These are phyloP conservation scores for Eupithecia inturbata DNA, from an alignment of 2,888 invertebrate genomes.

Conservation along the genomic window DNA sequence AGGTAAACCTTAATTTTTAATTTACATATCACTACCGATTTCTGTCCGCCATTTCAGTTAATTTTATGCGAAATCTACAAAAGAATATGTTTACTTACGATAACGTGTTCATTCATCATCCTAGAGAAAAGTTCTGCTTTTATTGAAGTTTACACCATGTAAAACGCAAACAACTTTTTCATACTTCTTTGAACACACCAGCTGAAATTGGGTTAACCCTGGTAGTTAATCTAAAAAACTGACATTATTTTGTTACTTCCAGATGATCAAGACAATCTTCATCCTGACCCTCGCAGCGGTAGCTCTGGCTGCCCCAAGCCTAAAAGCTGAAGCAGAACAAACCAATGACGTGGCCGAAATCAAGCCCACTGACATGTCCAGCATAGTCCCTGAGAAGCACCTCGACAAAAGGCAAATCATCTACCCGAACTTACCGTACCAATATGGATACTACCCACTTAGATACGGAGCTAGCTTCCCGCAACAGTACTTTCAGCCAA, in stretches of 20 bases:
- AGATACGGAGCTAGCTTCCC: constrained; percentile 1
- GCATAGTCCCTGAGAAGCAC: not conserved
- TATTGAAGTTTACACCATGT: not conserved
- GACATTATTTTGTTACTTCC: not conserved
- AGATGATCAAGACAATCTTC: constrained; percentile 12
- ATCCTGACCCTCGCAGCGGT: not conserved
- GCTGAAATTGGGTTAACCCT: not conserved
- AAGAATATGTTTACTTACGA: not conserved
- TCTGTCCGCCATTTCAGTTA: not conserved
- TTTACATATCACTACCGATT: too few relatives aligned
- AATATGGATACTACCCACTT: constrained; percentile 1
- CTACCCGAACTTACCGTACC: not conserved
- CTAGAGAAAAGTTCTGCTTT: not conserved
- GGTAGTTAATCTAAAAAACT: too few relatives aligned
- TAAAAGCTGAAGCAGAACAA: not conserved
- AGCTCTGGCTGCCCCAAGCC: not conserved
- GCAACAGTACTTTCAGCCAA: too few relatives aligned
- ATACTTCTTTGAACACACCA: not conserved
- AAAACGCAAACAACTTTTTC: not conserved
- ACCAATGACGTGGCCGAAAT: not conserved
- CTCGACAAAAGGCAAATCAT: constrained; percentile 4
- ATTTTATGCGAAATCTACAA: not conserved
- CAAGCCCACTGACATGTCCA: not conserved
- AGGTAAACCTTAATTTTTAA: not conserved
- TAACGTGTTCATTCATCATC: not conserved